Base-by-base conservation (phyloP, 2,797 vertebrate genomes). In the Muscicapa striata region DNA sequence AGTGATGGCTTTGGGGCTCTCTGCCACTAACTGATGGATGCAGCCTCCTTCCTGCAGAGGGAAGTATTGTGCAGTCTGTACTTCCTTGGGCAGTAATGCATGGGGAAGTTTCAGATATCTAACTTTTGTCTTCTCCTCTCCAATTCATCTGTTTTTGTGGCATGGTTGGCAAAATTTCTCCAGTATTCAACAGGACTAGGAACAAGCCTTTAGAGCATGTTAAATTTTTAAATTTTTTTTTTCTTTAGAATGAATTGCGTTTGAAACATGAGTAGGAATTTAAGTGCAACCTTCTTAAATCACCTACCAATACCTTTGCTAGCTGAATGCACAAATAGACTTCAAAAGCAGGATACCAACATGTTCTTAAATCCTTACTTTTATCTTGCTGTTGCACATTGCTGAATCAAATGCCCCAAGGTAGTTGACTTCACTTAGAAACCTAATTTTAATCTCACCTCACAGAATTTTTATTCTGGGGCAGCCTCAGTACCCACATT, bases 351-450 rank as follows among this genome's bases (percentile, higher is more conserved):
- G 66, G 73, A 92, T 89, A 75, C 58, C 62, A 85, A 64, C 23
- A 8, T 15, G 17, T 81, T 91, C 76, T 93, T 81, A 55, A 87
- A 86, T 58, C 54, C 72, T 83, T 82, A 64, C 72, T 92, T 97
- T 95, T 95, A 95, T 95, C 92, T 93, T 93, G 68, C 89, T 49
- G 23, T 87, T 94, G 78, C 93, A 94, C 81, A 84, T 85, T 95
- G 79, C 87, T 85, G 54, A 87, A 91, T 85, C 78, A 69, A 91
- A 91, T 81, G 55, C 76, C 79, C 43, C 29, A 54, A 61, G 72
- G 84, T 78, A 91, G 54, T 6, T 93, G 66, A 73, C 87, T 94
- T 85, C 69, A 58, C 54, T 96, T 91, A 85, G 40, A 92, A 94
- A 40, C 26, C 15, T 58, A 72, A 75, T 87, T 93, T 52, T 81